A percentile compares a stretch with the other conserved stretches of the same genome.
phyloP scores from a whole-genome alignment of 2,113 vertebrate species.

The Apus apus region DNA sequence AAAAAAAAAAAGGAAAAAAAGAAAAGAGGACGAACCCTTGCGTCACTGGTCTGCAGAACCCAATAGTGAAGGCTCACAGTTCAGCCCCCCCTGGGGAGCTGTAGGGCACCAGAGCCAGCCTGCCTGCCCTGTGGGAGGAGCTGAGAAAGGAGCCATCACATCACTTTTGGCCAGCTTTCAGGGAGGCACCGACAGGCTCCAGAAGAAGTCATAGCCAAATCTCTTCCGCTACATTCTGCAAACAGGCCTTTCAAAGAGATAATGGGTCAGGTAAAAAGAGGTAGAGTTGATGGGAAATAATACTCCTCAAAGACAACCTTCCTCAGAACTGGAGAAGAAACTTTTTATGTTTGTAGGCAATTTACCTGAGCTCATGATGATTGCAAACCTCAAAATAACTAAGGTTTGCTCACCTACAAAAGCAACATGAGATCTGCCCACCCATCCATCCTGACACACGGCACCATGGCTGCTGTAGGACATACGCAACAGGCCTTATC shows the following conservation, averaged over 20 bases:
- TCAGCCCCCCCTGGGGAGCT: neutral
- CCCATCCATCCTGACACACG: neutral
- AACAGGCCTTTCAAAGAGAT: neutral
- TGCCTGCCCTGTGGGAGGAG: neutral
- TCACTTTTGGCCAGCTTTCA: neutral
- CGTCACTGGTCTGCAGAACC: neutral
- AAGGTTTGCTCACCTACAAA: constrained; percentile 6
- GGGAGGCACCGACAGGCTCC: neutral
- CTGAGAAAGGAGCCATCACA: neutral
- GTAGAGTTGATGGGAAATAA: neutral
- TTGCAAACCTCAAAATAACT: neutral
- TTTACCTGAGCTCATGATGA: neutral
- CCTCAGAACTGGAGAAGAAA: constrained; percentile 39
- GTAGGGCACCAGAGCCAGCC: neutral
- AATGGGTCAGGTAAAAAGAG: neutral
- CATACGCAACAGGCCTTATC: neutral
- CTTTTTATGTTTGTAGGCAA: neutral
- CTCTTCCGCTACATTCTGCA: neutral
- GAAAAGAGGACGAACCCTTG: neutral
- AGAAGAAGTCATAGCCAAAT: neutral
- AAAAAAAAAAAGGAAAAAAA: too few species aligned
- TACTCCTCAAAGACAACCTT: neutral
- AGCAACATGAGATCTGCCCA: neutral
- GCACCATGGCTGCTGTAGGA: neutral
- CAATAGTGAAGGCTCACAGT: neutral